Percentiles rank a stretch among this genome's conserved stretches.
Conservation (phyloP, 2,888 invertebrate genomes). For the Erebia aethiops region DNA sequence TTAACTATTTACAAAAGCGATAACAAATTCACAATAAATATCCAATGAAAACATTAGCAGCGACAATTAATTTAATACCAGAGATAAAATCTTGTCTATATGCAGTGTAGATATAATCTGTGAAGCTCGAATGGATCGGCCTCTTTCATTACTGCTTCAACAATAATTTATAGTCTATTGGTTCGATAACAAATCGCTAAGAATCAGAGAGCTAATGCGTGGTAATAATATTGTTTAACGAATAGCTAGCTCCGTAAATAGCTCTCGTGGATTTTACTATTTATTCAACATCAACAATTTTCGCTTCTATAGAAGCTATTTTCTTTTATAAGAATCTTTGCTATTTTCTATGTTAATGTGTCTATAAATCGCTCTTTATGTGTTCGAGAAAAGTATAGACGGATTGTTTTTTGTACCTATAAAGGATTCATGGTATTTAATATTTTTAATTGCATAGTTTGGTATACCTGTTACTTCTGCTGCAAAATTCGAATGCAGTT, state of each 20-base stretch:
- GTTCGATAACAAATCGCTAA: constrained; percentile 29
- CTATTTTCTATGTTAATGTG: background rate
- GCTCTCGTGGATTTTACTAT: background rate
- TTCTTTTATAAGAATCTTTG: background rate
- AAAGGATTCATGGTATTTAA: no score
- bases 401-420: no score
- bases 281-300: background rate
- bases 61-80: constrained; percentile 66
- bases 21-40: constrained; percentile 31
- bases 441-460: no score
- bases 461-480: no score
- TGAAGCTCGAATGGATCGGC: constrained; percentile 38
- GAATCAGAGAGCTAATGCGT: constrained; percentile 13
- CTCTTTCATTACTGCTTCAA: constrained; percentile 54
- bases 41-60: constrained; percentile 58
- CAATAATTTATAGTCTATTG: constrained; percentile 50
- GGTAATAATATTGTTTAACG: constrained; percentile 18
- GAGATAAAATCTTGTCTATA: constrained; percentile 64
- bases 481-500: no score
- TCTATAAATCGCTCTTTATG: no score
- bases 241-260: background rate
- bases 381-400: no score
- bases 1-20: constrained; percentile 8
- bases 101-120: constrained; percentile 54
- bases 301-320: background rate